Percentiles rank a stretch among this genome's conserved stretches.
Evolutionary conservation across 2,888 invertebrate species (phyloP).

Genomic region (Sinohyriopsis cumingii): DNA sequence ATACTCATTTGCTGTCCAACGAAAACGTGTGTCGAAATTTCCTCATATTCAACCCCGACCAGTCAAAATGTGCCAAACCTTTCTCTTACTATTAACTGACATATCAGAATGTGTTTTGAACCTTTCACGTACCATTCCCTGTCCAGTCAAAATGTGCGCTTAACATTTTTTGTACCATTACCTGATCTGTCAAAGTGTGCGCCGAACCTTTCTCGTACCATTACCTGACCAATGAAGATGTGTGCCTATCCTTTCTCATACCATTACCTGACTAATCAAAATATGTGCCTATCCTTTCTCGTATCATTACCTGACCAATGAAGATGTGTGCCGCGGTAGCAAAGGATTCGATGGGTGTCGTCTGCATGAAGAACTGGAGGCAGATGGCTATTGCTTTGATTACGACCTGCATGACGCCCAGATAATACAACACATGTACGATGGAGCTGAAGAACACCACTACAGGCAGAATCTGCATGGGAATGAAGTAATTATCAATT

Average conservation of each 20-base stretch:
- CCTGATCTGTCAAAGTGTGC: constrained; percentile 74
- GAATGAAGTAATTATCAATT: background rate
- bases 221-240: constrained; percentile 26
- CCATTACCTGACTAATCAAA: constrained; percentile 76
- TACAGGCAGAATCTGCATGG: constrained; percentile 43
- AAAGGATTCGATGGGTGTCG: constrained; percentile 88
- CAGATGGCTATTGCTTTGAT: constrained; percentile 36
- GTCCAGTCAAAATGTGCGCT: constrained; percentile 72
- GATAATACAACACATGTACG: constrained; percentile 44
- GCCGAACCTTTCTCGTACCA: background rate
- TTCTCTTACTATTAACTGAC: too few relatives aligned
- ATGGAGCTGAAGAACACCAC: constrained; percentile 47
- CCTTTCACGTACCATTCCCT: constrained; percentile 76
- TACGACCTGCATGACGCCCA: constrained; percentile 46
- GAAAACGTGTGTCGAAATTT: too few relatives aligned
- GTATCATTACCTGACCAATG: constrained; percentile 84
- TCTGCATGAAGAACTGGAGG: constrained; percentile 74
- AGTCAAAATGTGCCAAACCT: too few relatives aligned
- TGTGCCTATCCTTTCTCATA: background rate
- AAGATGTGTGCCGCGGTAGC: constrained; percentile 94
- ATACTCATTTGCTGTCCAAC: too few relatives aligned
- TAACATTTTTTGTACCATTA: constrained; percentile 67
- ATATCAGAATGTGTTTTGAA: too few relatives aligned
- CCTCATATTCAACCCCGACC: too few relatives aligned
- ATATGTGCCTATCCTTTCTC: background rate